These are phyloP conservation scores for Medauroidea extradentata DNA, from an alignment of 1,140 invertebrate genomes.

Conservation along the genomic window DNA sequence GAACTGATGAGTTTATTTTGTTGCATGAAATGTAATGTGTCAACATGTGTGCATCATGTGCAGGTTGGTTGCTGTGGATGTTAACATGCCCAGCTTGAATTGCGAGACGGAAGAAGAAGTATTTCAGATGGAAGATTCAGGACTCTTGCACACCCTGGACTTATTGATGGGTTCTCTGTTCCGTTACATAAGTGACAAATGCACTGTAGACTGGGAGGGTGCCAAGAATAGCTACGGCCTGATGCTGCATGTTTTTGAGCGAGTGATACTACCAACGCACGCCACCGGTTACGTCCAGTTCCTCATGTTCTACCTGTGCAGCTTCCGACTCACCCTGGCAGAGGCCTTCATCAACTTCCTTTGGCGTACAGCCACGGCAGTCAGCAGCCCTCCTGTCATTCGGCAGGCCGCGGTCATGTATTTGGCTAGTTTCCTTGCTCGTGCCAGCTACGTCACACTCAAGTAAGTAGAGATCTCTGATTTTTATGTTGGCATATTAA, in stretches of 20 bases:
- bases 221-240: slow-evolving; percentile 30
- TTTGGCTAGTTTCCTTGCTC: slow-evolving; percentile 67
- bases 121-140: slow-evolving; percentile 48
- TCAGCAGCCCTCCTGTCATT: slow-evolving; percentile 57
- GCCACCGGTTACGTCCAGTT: slow-evolving; percentile 74
- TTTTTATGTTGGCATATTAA: not conserved
- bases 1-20: too few species aligned
- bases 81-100: slow-evolving; percentile 51
- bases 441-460: slow-evolving; percentile 61
- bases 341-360: slow-evolving; percentile 66
- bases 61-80: slow-evolving; percentile 64
- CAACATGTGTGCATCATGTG: slow-evolving; percentile 25
- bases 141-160: slow-evolving; percentile 54
- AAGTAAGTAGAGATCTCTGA: slow-evolving; percentile 48
- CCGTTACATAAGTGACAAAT: slow-evolving; percentile 51
- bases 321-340: slow-evolving; percentile 58
- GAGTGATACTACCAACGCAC: slow-evolving; percentile 66
- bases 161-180: slow-evolving; percentile 58
- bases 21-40: too few species aligned
- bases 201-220: slow-evolving; percentile 39
- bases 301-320: slow-evolving; percentile 70
- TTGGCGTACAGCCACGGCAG: slow-evolving; percentile 69
- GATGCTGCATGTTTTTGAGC: slow-evolving; percentile 57
- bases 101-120: slow-evolving; percentile 36
- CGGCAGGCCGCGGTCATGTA: slow-evolving; percentile 68